Base-by-base conservation (phyloP, 2,113 vertebrate genomes). In the Trachemys scripta region DNA sequence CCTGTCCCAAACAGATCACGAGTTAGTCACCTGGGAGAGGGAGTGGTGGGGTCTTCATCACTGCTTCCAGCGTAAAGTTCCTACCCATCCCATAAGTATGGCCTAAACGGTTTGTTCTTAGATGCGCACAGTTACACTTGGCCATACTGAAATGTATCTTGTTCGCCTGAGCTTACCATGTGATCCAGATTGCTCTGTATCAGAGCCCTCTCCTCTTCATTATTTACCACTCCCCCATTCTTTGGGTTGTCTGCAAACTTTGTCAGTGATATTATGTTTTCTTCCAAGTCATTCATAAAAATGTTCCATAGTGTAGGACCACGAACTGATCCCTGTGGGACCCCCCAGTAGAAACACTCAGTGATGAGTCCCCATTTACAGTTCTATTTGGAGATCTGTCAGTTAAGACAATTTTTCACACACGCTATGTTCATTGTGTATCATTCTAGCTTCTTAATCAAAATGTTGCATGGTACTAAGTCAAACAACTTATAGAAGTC, bases 1-100 rank as follows among this genome's bases (percentile, higher is more conserved):
- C 99, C 99, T 99, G 94, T 3, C 62, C 47, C 80, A 1, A 75
- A 81, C 31, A 35, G 0, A 2, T 13, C 14, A 31, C 65, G n/a
- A 7, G 0, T 6, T 0, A 0, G 24, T 94, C 35, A 35, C 17
- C 27, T 12, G 29, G 38, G 17, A 29, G 57, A 84, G 24, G 57
- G 81, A 90, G 88, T 0, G 0, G 25, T 5, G 24, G 10, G 1
- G 0, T 10, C 3, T 69, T 69, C 16, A 20, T 38, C 8, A 35
- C 65, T 20, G 65, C 65, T 69, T 69, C 62, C 62, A 69, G 62
- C 2, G n/a, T 22, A 69, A 4, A 38, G 35, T 38, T 69, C 35
- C n/a, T 22, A 20, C 19, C 19, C n/a, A 38, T 10, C 35, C 35
- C 35, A 9, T n/a, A 20, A 19, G 62, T 8, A 20, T n/a, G 35